phyloP scores from a whole-genome alignment of 2,888 invertebrate species.

The Clostera curtula region DNA sequence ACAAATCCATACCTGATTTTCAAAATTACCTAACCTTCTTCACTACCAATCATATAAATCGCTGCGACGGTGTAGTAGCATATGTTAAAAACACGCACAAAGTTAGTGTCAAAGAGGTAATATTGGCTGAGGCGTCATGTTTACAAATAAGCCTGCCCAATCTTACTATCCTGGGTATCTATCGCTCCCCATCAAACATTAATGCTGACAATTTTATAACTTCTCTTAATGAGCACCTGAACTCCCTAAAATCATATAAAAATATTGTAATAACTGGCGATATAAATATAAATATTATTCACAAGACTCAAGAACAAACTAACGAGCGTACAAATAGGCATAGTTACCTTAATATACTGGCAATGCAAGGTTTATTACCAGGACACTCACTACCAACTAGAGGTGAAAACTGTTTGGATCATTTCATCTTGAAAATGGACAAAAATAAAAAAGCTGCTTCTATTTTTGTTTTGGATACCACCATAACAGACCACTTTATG shows the following conservation, averaged over 20 bases:
- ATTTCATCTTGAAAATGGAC: neutral
- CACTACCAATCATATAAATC: neutral
- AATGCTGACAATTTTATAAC: neutral
- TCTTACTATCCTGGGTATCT: neutral
- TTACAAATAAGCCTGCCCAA: too few relatives aligned
- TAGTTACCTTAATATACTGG: neutral
- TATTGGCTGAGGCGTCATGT: neutral
- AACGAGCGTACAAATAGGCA: too few relatives aligned
- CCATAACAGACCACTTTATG: neutral
- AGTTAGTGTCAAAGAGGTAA: neutral
- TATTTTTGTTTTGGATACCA: neutral
- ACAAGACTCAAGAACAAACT: too few relatives aligned
- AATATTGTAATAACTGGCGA: too few relatives aligned
- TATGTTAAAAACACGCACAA: neutral
- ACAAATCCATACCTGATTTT: neutral
- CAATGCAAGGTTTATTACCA: neutral
- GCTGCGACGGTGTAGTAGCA: neutral
- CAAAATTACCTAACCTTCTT: neutral
- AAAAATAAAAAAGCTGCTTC: neutral
- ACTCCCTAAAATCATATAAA: too few relatives aligned
- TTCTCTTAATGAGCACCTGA: too few relatives aligned
- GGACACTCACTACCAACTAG: neutral
- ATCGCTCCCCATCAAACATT: neutral
- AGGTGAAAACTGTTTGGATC: neutral
- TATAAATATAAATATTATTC: too few relatives aligned